phyloP scores from a whole-genome alignment of 2,797 vertebrate genomes.

The Melopsittacus undulatus region DNA sequence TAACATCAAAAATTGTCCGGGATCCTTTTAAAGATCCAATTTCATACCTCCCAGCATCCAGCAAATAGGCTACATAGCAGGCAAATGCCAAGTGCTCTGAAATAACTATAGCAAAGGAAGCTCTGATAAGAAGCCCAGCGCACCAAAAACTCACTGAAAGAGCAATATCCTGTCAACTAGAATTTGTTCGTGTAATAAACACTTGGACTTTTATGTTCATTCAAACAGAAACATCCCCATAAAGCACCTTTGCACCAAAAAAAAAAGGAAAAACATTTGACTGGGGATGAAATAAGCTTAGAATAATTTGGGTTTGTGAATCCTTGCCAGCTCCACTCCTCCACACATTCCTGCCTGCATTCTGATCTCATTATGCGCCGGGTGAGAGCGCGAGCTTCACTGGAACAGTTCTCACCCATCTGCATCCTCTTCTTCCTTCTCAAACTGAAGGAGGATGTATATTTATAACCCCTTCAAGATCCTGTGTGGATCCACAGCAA shows the following conservation, averaged over 20 bases:
- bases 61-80: constrained; percentile 22
- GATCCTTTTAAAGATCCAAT: constrained; percentile 28
- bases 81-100: constrained; percentile 43
- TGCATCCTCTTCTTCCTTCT: constrained; percentile 55
- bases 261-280: background rate
- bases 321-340: constrained; percentile 69
- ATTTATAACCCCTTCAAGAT: constrained; percentile 32
- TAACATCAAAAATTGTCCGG: constrained; percentile 14
- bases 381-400: constrained; percentile 38
- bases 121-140: background rate
- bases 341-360: constrained; percentile 71
- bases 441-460: constrained; percentile 26
- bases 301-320: constrained; percentile 62
- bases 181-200: background rate
- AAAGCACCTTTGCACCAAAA: background rate
- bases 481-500: background rate
- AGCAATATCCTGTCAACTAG: background rate
- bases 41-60: constrained; percentile 23
- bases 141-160: background rate
- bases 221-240: background rate
- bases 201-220: background rate
- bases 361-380: constrained; percentile 58
- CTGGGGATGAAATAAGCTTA: constrained; percentile 42
- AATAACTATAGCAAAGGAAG: constrained; percentile 8
- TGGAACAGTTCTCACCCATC: constrained; percentile 65